These are phyloP conservation scores for Sinohyriopsis cumingii DNA, from an alignment of 2,888 invertebrate genomes.

Conservation along the genomic window DNA sequence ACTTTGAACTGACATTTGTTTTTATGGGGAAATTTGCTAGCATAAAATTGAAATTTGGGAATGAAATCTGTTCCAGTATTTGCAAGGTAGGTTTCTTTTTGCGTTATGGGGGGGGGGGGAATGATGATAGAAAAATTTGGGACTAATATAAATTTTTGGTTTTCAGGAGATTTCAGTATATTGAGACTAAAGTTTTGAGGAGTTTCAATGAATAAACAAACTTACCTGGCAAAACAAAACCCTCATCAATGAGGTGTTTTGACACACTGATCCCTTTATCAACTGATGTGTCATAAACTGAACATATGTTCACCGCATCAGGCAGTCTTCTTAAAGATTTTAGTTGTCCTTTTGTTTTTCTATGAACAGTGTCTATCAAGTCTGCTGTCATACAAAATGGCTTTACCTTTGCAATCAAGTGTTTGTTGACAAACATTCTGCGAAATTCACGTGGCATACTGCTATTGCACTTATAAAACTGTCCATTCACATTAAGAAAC, in stretches of 20 bases:
- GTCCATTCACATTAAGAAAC: constrained; percentile 26
- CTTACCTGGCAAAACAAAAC: constrained; percentile 35
- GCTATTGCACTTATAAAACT: constrained; percentile 24
- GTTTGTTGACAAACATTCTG: constrained; percentile 38
- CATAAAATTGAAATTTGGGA: no score
- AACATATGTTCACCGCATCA: constrained; percentile 29
- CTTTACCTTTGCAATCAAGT: constrained; percentile 41
- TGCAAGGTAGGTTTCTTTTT: no score
- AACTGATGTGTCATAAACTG: constrained; percentile 32
- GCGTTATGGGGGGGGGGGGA: not conserved
- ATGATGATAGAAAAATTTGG: not conserved
- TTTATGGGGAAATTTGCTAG: no score
- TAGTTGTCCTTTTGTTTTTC: constrained; percentile 23
- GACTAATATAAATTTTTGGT: not conserved
- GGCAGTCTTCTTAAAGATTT: constrained; percentile 25
- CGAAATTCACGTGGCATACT: constrained; percentile 3
- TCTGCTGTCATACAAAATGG: constrained; percentile 26
- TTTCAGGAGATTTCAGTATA: not conserved
- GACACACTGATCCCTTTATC: constrained; percentile 33
- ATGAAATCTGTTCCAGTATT: no score
- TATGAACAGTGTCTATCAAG: constrained; percentile 27
- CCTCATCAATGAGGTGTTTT: constrained; percentile 21
- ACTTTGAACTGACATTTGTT: no score
- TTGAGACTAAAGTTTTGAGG: no score
- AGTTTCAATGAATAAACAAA: not conserved